Conservation (phyloP, 2,797 vertebrate species). For the Macropodus opercularis region DNA sequence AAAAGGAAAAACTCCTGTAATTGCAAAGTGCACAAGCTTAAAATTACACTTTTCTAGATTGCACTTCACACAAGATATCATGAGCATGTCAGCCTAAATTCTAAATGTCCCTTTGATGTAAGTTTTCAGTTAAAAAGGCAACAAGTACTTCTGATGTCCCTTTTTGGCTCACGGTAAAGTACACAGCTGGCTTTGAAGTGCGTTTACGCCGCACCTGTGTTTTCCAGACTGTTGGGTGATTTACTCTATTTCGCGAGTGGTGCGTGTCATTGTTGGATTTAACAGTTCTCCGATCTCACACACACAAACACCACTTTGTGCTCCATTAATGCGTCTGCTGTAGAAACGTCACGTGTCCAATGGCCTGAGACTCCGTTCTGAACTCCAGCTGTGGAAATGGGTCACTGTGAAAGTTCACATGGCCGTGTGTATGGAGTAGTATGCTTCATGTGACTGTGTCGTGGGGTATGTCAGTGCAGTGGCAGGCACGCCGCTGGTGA, state of each 20-base stretch:
- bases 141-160: constrained; percentile 5
- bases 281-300: constrained; percentile 39
- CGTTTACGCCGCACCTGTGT: constrained; percentile 27
- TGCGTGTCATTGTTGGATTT: constrained; percentile 56
- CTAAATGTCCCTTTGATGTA: constrained; percentile 3
- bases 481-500: constrained; percentile 71
- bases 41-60: constrained; percentile 5
- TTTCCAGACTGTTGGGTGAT: constrained; percentile 41
- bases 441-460: constrained; percentile 26
- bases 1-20: background rate
- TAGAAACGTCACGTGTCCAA: constrained; percentile 57
- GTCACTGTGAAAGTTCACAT: constrained; percentile 68
- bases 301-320: constrained; percentile 43
- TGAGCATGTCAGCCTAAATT: background rate
- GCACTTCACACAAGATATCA: background rate
- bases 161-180: constrained; percentile 19
- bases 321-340: constrained; percentile 59
- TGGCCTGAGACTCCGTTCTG: constrained; percentile 43
- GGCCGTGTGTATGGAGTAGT: constrained; percentile 43
- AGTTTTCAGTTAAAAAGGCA: constrained; percentile 8
- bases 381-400: constrained; percentile 60
- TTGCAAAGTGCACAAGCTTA: constrained; percentile 1
- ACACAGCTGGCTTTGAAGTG: constrained; percentile 18
- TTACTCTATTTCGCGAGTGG: constrained; percentile 25
- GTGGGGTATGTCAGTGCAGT: constrained; percentile 21